A percentile compares a stretch with the other conserved stretches of the same genome.
Conservation (phyloP, 2,797 vertebrate genomes). For the Dromococcyx pavoninus region DNA sequence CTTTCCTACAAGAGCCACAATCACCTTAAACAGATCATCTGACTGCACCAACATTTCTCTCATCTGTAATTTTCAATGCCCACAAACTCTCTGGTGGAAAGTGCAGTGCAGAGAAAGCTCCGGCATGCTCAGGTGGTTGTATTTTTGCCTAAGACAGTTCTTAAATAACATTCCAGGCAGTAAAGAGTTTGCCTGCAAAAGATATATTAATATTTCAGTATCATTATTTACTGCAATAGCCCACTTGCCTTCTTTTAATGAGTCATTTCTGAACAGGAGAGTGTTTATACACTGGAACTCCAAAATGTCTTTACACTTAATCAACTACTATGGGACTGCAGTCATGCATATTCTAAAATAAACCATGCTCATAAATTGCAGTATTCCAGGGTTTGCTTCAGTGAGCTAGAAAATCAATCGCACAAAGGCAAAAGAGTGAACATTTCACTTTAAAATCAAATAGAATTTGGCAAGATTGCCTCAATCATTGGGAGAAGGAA, state of each 20-base stretch:
- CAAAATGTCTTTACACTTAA: neutral
- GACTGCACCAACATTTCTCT: neutral
- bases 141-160: neutral
- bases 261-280: neutral
- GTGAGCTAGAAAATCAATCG: neutral
- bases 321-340: neutral
- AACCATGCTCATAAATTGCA: neutral
- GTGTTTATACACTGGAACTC: neutral
- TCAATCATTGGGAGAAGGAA: neutral
- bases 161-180: neutral
- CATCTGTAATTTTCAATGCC: neutral
- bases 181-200: neutral
- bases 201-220: neutral
- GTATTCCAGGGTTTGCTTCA: neutral
- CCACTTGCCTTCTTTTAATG: neutral
- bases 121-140: neutral
- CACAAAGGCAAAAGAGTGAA: neutral
- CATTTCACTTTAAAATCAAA: neutral
- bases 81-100: neutral
- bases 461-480: neutral
- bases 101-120: neutral
- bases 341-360: neutral
- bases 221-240: neutral
- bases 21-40: neutral
- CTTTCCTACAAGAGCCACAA: neutral